These are phyloP conservation scores for Apis dorsata DNA, from an alignment of 1,140 invertebrate species.

Conservation along the genomic window DNA sequence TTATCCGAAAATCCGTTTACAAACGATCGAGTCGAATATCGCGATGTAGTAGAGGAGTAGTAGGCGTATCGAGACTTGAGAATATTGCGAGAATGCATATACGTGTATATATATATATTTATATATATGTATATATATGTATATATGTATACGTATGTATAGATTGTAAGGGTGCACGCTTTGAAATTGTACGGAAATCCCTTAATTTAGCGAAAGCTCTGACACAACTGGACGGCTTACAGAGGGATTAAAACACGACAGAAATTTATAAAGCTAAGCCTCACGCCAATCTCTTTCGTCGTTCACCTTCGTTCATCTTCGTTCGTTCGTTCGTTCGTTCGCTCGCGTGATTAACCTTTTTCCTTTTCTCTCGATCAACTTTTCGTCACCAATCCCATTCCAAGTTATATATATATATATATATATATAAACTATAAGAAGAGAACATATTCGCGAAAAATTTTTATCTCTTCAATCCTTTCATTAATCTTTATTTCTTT, in stretches of 20 bases:
- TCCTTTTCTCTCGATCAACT: not conserved
- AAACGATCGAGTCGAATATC: constrained; percentile 29
- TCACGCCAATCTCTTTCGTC: constrained; percentile 28
- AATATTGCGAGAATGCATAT: not conserved
- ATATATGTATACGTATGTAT: not conserved
- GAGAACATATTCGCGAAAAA: too few species aligned
- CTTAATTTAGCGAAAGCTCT: constrained; percentile 59
- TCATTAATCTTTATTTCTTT: too few species aligned
- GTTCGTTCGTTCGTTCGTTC: not conserved
- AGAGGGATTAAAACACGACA: constrained; percentile 47
- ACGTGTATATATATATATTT: not conserved
- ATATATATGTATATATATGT: not conserved
- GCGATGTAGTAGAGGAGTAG: not conserved
- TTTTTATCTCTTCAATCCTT: not conserved
- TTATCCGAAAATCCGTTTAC: constrained; percentile 25
- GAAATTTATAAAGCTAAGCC: constrained; percentile 52
- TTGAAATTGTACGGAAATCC: constrained; percentile 34
- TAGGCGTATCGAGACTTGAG: not conserved
- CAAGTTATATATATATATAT: too few species aligned
- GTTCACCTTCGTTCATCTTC: constrained; percentile 25
- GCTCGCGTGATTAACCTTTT: not conserved
- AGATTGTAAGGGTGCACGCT: not conserved
- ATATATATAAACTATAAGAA: too few species aligned
- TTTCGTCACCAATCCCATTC: not conserved
- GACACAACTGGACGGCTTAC: constrained; percentile 53